These are phyloP conservation scores for Lepeophtheirus nordmannii DNA, from an alignment of 2,888 invertebrate species.

Conservation along the genomic window DNA sequence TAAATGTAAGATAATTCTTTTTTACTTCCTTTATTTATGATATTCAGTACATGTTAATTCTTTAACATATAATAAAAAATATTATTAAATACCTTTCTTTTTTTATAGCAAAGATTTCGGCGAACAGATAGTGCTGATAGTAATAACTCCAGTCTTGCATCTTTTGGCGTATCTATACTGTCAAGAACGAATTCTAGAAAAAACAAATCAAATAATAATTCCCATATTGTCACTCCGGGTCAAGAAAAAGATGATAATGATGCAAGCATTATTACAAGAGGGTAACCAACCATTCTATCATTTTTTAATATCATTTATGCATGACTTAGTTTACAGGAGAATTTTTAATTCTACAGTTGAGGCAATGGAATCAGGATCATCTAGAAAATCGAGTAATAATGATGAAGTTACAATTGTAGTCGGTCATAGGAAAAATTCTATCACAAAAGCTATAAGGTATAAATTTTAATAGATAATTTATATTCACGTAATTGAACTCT, in stretches of 20 bases:
- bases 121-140: constrained; percentile 16
- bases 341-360: too few relatives aligned
- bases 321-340: too few relatives aligned
- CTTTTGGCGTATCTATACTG: constrained; percentile 3
- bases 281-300: too few relatives aligned
- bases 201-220: background rate
- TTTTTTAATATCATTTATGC: too few relatives aligned
- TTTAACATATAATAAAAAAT: too few relatives aligned
- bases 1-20: constrained; percentile 9
- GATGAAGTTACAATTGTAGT: constrained; percentile 23
- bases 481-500: background rate
- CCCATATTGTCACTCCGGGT: background rate
- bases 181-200: constrained; percentile 9
- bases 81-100: background rate
- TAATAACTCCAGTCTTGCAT: constrained; percentile 21
- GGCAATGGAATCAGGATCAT: too few relatives aligned
- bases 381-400: background rate
- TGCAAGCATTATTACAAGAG: too few relatives aligned
- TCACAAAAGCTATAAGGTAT: constrained; percentile 19
- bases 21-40: background rate
- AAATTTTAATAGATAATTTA: background rate
- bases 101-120: background rate
- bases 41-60: too few relatives aligned
- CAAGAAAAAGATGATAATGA: background rate
- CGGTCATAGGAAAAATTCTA: constrained; percentile 13